Evolutionary conservation across 1,140 invertebrate species (phyloP).

Genomic region (Solen grandis): DNA sequence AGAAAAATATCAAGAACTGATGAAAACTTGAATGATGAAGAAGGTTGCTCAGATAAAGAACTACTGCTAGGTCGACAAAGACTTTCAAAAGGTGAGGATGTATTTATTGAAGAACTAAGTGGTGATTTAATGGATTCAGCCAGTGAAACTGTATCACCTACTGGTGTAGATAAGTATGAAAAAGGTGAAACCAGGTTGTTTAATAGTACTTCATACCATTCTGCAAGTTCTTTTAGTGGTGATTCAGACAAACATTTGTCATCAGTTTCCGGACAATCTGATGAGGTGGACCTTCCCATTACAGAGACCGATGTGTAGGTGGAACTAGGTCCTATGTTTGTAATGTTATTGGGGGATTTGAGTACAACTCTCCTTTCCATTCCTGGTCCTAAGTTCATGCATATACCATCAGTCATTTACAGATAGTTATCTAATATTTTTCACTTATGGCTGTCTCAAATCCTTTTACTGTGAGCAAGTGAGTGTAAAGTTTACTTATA

Average conservation of each 20-base stretch:
- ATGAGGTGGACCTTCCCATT: constrained; percentile 35
- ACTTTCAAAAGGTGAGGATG: neutral
- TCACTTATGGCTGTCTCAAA: too few relatives aligned
- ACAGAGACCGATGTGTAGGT: constrained; percentile 41
- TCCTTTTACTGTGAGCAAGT: too few relatives aligned
- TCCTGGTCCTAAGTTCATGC: too few relatives aligned
- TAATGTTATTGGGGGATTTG: too few relatives aligned
- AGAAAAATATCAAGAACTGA: neutral
- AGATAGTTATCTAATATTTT: too few relatives aligned
- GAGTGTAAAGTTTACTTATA: too few relatives aligned
- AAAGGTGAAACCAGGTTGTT: constrained; percentile 35
- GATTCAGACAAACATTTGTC: constrained; percentile 37
- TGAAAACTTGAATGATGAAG: neutral
- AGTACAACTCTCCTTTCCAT: too few relatives aligned
- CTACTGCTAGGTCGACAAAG: neutral
- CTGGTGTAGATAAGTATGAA: neutral
- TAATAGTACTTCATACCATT: constrained; percentile 43
- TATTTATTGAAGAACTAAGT: neutral
- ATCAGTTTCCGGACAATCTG: constrained; percentile 29
- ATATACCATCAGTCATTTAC: too few relatives aligned
- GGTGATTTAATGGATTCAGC: neutral
- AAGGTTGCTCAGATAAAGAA: neutral
- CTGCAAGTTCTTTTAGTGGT: constrained; percentile 37
- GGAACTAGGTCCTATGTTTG: too few relatives aligned
- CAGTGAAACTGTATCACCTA: neutral